Conservation (phyloP, 2,797 vertebrate species). For the Premnoplex brunnescens region DNA sequence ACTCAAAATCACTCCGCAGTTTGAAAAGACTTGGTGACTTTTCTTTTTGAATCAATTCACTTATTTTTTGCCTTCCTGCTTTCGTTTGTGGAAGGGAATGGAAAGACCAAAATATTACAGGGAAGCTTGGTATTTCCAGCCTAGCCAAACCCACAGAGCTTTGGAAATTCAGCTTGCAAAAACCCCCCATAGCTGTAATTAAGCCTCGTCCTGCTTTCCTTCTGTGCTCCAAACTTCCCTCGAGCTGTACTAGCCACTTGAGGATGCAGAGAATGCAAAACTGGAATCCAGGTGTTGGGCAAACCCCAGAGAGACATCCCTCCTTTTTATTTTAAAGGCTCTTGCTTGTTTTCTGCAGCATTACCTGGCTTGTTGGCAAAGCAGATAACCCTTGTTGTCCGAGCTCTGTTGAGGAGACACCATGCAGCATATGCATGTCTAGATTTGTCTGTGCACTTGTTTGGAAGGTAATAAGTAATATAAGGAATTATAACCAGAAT, state of each 20-base stretch:
- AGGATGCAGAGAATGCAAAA: not conserved
- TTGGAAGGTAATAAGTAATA: not conserved
- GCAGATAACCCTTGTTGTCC: not conserved
- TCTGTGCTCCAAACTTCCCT: not conserved
- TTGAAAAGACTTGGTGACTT: not conserved
- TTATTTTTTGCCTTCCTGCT: not conserved
- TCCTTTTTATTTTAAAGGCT: not conserved
- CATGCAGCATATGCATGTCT: not conserved
- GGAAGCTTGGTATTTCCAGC: slow-evolving; percentile 31
- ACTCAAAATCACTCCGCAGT: not conserved
- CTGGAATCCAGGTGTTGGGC: not conserved
- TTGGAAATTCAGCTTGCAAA: slow-evolving; percentile 19
- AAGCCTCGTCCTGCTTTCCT: not conserved
- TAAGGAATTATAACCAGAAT: not conserved
- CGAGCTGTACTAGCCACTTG: not conserved
- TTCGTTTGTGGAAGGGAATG: slow-evolving; percentile 23
- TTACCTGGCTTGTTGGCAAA: not conserved
- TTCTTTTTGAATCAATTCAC: not conserved
- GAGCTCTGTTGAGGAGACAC: not conserved
- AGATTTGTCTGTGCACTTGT: not conserved
- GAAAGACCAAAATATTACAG: slow-evolving; percentile 38
- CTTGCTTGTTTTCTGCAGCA: not conserved
- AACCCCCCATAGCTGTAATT: not conserved
- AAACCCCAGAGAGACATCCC: not conserved
- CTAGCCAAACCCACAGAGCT: slow-evolving; percentile 41